Conservation (phyloP, 2,888 invertebrate genomes). For the Drosophila neoperkinsi region DNA sequence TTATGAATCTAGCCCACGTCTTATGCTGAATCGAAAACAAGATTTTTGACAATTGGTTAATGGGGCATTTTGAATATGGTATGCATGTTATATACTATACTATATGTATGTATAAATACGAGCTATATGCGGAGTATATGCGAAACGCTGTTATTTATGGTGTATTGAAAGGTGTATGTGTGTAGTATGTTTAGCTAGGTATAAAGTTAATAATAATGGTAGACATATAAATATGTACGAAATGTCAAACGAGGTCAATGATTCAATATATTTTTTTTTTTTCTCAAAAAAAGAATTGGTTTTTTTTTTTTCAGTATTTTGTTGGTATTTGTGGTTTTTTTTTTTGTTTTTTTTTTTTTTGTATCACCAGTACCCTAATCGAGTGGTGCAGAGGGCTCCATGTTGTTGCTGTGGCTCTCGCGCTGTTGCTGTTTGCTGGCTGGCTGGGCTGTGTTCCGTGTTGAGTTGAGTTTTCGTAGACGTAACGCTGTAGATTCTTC, state of each 20-base stretch:
- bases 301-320: conserved; percentile 36
- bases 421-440: conserved; percentile 28
- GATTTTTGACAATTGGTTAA: conserved; percentile 2
- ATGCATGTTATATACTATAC: conserved; percentile 10
- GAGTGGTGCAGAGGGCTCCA: conserved; percentile 65
- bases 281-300: conserved; percentile 1
- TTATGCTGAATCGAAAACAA: conserved; percentile 3
- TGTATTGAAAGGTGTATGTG: conserved; percentile 8
- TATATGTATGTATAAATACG: conserved; percentile 1
- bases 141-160: conserved; percentile 13
- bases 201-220: conserved; percentile 37
- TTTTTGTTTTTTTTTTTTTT: conserved; percentile 71
- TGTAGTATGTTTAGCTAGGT: conserved; percentile 29
- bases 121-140: background rate
- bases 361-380: conserved; percentile 85
- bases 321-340: conserved; percentile 35
- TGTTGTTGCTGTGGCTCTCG: conserved; percentile 33
- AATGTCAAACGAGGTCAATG: conserved; percentile 61
- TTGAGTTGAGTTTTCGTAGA: conserved; percentile 23
- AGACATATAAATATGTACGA: conserved; percentile 50
- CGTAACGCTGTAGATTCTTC: conserved; percentile 19
- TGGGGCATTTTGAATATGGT: background rate
- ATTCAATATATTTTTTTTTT: conserved; percentile 38
- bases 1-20: background rate
- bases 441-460: conserved; percentile 12